Evolutionary conservation across 2,113 vertebrate genomes (phyloP), one percentile per base, ranked within the genome.

Genomic region (Salminus brasiliensis): DNA sequence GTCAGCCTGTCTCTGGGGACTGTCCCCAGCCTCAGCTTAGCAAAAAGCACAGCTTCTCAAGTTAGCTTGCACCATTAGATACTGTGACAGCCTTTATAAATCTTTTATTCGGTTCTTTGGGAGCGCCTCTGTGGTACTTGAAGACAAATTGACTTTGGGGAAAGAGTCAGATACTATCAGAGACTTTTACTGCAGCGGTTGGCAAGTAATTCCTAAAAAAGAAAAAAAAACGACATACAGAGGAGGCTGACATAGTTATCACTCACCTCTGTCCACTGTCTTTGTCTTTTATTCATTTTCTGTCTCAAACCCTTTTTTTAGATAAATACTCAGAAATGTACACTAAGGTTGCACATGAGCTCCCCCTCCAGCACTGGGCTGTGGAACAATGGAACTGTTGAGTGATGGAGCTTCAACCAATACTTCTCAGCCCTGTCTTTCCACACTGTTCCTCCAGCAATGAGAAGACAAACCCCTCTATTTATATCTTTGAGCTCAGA

Each of bases 31-130:
- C 36, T 29, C 73, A 63, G 13, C 15, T 68, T 65, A 81, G 83
- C 78, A 72, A 77, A 80, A 74, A 80, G 69, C 85, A 74, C 36
- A 84, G 81, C 80, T 83, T 86, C 53, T 82, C 49, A 75, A 78
- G 86, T 84, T 86, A 86, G 84, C 83, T 69, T 25, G 69, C 59
- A 72, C 80, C 83, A 86, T 88, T 86, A 87, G 81, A 85, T 81
- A 75, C 86, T 81, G 84, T 87, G 87, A 87, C 86, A 85, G 85
- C 74, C 70, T 84, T 88, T 86, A 89, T 89, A 84, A 86, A 87
- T 88, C 81, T 87, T 91, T 90, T 90, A 90, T 91, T 89, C 87
- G 82, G 82, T 79, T 88, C 84, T 81, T 81, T 85, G 81, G 79
- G 81, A 83, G 78, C 78, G 82, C 73, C 66, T 75, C 62, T 59